Base-by-base conservation (phyloP, 2,797 vertebrate genomes). In the Brachymystax lenok region DNA sequence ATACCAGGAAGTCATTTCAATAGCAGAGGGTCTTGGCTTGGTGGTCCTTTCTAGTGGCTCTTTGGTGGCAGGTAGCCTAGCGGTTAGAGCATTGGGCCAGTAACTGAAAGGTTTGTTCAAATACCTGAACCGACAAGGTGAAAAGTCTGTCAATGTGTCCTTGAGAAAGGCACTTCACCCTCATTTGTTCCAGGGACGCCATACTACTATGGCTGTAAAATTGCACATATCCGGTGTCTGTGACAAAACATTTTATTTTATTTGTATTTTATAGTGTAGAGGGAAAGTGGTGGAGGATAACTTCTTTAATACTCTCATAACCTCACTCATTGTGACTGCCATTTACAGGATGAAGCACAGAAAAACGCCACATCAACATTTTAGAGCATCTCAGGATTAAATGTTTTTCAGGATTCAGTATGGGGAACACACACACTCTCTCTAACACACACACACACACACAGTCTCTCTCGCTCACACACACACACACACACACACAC, bases 401-500 rank as follows among this genome's bases (percentile, higher is more conserved):
- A 59, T 59, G 21, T 61, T 21, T 61, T 61, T 61, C 59, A 21
- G 59, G 59, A 61, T 24, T 21, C 8, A 24, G 7, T 21, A 21
- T 59, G 56, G 1, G 56, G 21, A n/a, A 35, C 3, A 67, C n/a
- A 74, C 3, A 69, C 14, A 40, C 30, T 19, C 5, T 50, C 13
- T 64, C 54, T 71, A n/a, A 69, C 64, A 75, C 50, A 28, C 6
- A 28, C 40, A 56, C 19, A 52, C 14, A 52, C n/a, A 74, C n/a
- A n/a, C n/a, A n/a, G n/a, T n/a, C n/a, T n/a, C n/a, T n/a, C n/a
- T n/a, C n/a, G n/a, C n/a, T n/a, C 16, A 28, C 28, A 0, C 28
- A 33, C 3, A 66, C 19, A 54, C 3, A 66, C n/a, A 69, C 19
- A 74, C 24, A 71, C 19, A 79, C 30, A 69, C 72, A 69, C 51